phyloP scores from a whole-genome alignment of 2,888 invertebrate species.

The Conistra vaccinii region DNA sequence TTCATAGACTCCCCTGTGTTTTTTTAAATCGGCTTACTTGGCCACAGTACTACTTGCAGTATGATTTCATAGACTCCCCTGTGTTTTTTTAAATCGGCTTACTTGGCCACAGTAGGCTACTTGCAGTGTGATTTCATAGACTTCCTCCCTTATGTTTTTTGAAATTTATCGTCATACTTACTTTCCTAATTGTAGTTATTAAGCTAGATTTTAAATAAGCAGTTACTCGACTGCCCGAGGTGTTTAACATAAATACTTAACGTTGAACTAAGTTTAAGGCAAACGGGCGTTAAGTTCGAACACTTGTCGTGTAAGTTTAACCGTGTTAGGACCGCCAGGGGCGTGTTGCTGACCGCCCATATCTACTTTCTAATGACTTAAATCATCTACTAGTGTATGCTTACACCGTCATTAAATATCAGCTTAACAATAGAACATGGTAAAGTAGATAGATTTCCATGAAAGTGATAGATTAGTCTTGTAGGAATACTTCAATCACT shows the following conservation, averaged over 20 bases:
- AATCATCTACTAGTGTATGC: constrained; percentile 42
- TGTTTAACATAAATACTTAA: constrained; percentile 9
- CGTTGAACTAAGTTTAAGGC: constrained; percentile 12
- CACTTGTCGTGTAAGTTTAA: constrained; percentile 58
- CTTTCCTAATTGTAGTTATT: constrained; percentile 17
- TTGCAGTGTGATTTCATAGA: not conserved
- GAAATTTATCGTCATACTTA: not conserved
- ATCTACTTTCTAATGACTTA: constrained; percentile 63
- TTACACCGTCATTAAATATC: constrained; percentile 17
- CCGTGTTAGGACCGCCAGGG: constrained; percentile 52
- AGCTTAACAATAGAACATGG: constrained; percentile 14
- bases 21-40: too few relatives aligned
- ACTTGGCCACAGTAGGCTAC: too few relatives aligned
- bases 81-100: too few relatives aligned
- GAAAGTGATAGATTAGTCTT: not conserved
- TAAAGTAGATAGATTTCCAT: not conserved
- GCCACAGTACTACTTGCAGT: too few relatives aligned
- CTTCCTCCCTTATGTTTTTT: too few relatives aligned
- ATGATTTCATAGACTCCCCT: too few relatives aligned
- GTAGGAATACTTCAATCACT: not conserved
- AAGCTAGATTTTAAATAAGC: not conserved
- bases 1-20: too few relatives aligned
- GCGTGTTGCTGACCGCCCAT: constrained; percentile 53
- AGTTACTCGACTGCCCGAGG: not conserved
- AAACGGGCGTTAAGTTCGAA: constrained; percentile 24